These are phyloP conservation scores for Salminus brasiliensis DNA, from an alignment of 2,113 vertebrate species.

Conservation along the genomic window DNA sequence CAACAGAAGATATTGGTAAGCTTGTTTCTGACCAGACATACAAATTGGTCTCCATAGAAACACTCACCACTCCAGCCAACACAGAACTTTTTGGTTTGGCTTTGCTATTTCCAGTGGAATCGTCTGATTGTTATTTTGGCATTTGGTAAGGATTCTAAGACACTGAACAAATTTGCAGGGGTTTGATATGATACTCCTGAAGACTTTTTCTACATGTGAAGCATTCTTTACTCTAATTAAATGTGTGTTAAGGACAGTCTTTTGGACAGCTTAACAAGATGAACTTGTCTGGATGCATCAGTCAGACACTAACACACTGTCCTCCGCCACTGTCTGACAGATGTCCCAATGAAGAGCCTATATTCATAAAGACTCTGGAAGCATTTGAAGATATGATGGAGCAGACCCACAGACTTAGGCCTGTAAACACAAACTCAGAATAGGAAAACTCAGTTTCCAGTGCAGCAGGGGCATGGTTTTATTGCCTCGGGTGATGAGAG, in stretches of 20 bases:
- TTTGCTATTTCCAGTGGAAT: conserved; percentile 33
- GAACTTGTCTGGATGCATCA: conserved; percentile 64
- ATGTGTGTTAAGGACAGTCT: conserved; percentile 13
- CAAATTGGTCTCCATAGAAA: not conserved
- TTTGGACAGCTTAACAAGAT: conserved; percentile 43
- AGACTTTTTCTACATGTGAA: not conserved
- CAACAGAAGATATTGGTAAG: conserved; percentile 64
- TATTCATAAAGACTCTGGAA: not conserved
- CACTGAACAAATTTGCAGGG: not conserved
- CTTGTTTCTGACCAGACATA: conserved; percentile 57
- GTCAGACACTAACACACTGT: conserved; percentile 67
- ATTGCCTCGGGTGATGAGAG: conserved; percentile 66
- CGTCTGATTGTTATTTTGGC: conserved; percentile 27
- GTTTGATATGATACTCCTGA: not conserved
- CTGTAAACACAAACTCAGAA: not conserved
- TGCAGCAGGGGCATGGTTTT: conserved; percentile 53
- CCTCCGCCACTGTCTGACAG: conserved; percentile 40
- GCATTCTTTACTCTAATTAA: not conserved
- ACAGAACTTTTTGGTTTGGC: conserved; percentile 58
- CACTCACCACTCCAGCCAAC: conserved; percentile 68
- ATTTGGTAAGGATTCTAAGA: conserved; percentile 17
- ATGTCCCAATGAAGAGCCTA: too few relatives aligned
- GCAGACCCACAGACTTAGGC: not conserved
- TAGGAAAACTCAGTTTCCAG: conserved; percentile 38
- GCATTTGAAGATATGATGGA: not conserved